Evolutionary conservation across 2,113 vertebrate species (phyloP).

Genomic region (Plectropomus leopardus): DNA sequence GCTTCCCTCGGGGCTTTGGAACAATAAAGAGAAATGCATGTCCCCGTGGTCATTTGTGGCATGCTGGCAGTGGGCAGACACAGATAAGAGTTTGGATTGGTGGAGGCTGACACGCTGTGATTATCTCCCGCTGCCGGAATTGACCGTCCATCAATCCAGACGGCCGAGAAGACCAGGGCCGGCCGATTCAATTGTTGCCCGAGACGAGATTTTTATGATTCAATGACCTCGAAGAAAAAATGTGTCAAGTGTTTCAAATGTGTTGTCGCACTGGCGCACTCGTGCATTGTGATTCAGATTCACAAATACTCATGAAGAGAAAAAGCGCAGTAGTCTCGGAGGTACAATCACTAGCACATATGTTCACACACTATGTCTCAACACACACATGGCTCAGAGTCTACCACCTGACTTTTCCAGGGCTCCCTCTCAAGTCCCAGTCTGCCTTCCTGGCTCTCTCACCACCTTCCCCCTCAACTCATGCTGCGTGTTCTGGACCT

Average conservation of each 20-base stretch:
- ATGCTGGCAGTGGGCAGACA: constrained; percentile 75
- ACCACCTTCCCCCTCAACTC: constrained; percentile 53
- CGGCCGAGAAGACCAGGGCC: constrained; percentile 58
- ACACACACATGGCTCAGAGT: constrained; percentile 24
- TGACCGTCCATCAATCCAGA: constrained; percentile 82
- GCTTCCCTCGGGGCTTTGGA: constrained; percentile 46
- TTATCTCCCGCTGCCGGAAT: constrained; percentile 80
- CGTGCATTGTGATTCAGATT: constrained; percentile 31
- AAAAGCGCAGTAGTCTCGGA: constrained; percentile 28
- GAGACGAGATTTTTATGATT: constrained; percentile 74
- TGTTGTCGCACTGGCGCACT: constrained; percentile 15
- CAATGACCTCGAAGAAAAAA: constrained; percentile 65
- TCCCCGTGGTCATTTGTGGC: constrained; percentile 77
- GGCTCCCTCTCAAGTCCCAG: constrained; percentile 59
- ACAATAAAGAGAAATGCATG: constrained; percentile 74
- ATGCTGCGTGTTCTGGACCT: constrained; percentile 71
- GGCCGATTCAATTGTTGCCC: constrained; percentile 71
- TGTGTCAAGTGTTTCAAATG: constrained; percentile 67
- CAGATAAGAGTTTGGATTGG: constrained; percentile 85
- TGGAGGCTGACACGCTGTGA: constrained; percentile 81
- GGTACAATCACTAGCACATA: constrained; percentile 37
- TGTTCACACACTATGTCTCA: constrained; percentile 32
- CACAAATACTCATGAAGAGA: constrained; percentile 32
- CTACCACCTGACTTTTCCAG: constrained; percentile 59
- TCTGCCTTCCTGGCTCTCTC: constrained; percentile 57